A percentile compares a stretch with the other conserved stretches of the same genome.
Conservation (phyloP, 2,113 vertebrate species). For the Rhynchomys soricoides region DNA sequence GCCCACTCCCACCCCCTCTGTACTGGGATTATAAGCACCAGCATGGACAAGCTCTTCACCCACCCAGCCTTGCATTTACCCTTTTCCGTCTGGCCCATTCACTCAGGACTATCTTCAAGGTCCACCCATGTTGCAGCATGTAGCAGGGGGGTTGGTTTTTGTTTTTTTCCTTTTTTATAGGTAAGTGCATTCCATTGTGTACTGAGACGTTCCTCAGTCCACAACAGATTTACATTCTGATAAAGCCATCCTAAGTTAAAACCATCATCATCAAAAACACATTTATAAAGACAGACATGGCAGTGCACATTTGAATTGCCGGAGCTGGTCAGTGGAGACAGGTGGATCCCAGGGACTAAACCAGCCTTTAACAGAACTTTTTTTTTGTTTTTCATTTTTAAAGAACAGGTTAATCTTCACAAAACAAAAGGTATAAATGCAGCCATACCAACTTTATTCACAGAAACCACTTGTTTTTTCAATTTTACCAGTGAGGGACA, state of each 20-base stretch:
- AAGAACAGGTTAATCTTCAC: background rate
- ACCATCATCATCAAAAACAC: background rate
- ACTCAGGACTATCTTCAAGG: background rate
- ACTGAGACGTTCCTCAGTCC: background rate
- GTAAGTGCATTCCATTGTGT: background rate
- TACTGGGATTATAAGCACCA: background rate
- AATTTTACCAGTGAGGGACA: background rate
- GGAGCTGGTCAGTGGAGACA: background rate
- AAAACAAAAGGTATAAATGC: conserved; percentile 19
- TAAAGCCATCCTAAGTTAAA: background rate
- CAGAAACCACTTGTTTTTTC: background rate
- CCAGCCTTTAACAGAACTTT: background rate
- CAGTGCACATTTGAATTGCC: background rate
- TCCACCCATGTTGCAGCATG: background rate
- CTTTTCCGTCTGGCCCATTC: background rate
- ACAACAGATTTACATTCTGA: background rate
- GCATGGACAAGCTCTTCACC: background rate
- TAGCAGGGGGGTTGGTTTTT: background rate
- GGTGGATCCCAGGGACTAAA: background rate
- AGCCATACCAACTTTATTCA: background rate
- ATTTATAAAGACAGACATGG: background rate
- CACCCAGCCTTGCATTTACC: no score
- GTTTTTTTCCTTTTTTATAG: background rate
- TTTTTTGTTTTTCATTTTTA: conserved; percentile 19
- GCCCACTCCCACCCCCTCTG: no score